phyloP scores from a whole-genome alignment of 2,797 vertebrate genomes.

The Choloepus didactylus region DNA sequence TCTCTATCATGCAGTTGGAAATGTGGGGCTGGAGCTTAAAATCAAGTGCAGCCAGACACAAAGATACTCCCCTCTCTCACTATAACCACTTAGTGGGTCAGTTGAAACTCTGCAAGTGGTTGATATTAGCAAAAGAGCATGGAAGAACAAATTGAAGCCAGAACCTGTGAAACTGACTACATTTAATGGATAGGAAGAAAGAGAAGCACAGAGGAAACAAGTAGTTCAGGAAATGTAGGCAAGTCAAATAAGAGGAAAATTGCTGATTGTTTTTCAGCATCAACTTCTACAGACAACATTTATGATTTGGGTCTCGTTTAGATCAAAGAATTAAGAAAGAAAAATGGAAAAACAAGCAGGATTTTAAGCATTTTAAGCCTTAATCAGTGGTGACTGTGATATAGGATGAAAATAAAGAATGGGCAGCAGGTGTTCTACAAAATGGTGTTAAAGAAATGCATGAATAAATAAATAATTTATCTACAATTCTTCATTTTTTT shows the following conservation, averaged over 20 bases:
- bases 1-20: not conserved
- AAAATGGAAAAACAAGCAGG: constrained; percentile 38
- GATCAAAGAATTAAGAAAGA: constrained; percentile 49
- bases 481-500: constrained; percentile 41
- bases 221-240: not conserved
- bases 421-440: constrained; percentile 10
- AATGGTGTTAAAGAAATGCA: constrained; percentile 54
- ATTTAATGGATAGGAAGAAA: not conserved
- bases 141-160: not conserved
- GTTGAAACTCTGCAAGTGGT: not conserved
- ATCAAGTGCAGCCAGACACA: not conserved
- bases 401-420: constrained; percentile 35
- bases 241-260: not conserved
- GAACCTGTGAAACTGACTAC: not conserved
- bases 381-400: constrained; percentile 1
- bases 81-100: not conserved
- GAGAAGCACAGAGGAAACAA: constrained; percentile 28
- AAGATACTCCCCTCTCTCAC: not conserved
- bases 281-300: not conserved
- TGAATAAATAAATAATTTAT: constrained; percentile 54
- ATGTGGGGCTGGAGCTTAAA: not conserved
- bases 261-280: not conserved
- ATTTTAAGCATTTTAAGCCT: constrained; percentile 11
- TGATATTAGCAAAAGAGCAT: constrained; percentile 3
- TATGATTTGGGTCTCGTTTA: constrained; percentile 12